Evolutionary conservation across 2,888 invertebrate species (phyloP).

Genomic region (Clusia tigrina): DNA sequence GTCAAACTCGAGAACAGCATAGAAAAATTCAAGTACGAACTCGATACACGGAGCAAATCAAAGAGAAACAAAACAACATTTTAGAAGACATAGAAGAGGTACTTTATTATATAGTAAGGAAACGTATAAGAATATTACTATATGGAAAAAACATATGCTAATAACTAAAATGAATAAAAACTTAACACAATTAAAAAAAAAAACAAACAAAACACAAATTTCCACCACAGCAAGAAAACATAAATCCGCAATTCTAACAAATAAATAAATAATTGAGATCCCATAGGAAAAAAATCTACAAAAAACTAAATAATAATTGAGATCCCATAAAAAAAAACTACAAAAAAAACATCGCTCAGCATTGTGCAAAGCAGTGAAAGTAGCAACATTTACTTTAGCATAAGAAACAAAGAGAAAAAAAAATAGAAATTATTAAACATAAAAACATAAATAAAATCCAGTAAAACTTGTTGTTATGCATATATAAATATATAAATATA

Average conservation of each 20-base stretch:
- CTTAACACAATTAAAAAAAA: slow-evolving; percentile 5
- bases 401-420: background rate
- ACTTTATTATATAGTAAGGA: background rate
- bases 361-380: background rate
- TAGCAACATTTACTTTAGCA: background rate
- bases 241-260: background rate
- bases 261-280: background rate
- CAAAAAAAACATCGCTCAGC: background rate
- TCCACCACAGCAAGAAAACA: background rate
- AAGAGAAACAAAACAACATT: background rate
- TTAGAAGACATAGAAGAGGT: background rate
- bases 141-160: background rate
- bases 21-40: background rate
- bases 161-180: slow-evolving; percentile 4
- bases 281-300: background rate
- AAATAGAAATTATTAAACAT: too few species aligned
- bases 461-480: slow-evolving; percentile 9
- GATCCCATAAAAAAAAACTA: background rate
- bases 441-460: too few species aligned
- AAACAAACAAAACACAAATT: slow-evolving; percentile 13
- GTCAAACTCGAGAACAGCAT: background rate
- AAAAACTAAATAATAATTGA: background rate
- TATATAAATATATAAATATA: slow-evolving; percentile 7
- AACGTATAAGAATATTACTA: background rate
- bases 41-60: background rate